Evolutionary conservation across 2,113 vertebrate genomes (phyloP).

Genomic region (Pseudois nayaur): DNA sequence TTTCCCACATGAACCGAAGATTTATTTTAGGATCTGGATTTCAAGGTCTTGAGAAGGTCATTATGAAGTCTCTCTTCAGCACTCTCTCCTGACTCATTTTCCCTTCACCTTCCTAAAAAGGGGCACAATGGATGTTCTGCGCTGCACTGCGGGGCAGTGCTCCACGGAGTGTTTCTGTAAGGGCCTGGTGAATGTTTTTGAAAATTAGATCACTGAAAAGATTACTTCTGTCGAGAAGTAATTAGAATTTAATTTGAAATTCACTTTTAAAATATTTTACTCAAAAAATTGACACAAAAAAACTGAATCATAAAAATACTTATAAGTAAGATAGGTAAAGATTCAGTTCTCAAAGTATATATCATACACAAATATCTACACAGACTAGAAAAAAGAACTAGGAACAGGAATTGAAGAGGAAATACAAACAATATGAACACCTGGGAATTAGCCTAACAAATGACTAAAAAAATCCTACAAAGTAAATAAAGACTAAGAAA

Average conservation of each 20-base stretch:
- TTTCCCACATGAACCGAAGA: neutral
- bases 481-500: neutral
- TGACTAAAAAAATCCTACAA: neutral
- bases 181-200: neutral
- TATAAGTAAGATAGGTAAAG: neutral
- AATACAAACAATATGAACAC: neutral
- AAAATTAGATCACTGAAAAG: neutral
- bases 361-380: neutral
- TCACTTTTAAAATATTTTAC: neutral
- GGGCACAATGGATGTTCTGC: neutral
- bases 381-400: neutral
- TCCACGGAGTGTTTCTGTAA: neutral
- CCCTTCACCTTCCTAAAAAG: neutral
- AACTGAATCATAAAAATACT: neutral
- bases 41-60: neutral
- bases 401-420: neutral
- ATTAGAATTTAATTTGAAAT: neutral
- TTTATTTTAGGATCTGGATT: neutral
- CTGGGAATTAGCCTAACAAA: neutral
- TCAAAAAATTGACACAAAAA: neutral
- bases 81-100: neutral
- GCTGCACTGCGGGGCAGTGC: rapidly evolving
- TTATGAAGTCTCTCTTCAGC: neutral
- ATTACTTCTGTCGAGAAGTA: neutral
- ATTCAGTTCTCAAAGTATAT: neutral